Base-by-base conservation (phyloP, 1,140 invertebrate genomes). In the Psix sp. region DNA sequence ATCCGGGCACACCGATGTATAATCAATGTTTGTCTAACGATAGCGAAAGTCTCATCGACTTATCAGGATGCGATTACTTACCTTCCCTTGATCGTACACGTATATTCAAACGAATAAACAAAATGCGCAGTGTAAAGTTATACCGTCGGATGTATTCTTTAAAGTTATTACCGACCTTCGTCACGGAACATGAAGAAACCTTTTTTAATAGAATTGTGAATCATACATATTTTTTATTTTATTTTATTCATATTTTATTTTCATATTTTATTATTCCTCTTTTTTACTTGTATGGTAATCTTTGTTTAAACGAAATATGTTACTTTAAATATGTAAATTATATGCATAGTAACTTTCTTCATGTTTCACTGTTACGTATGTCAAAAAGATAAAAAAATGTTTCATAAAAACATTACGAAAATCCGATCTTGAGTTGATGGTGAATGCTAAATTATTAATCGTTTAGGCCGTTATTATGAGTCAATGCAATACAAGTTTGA, bases 1-100 rank as follows among this genome's bases (percentile, higher is more conserved):
- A 11, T 40, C 80, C 43, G 80, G 77, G 78, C 83, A 84, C 82
- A 84, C 82, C 82, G 81, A 84, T 31, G 52, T 78, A 39, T 85
- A 77, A 84, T 59, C 31, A 46, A 48, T 31, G 43, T 26, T 63
- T 66, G 48, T 57, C 57, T 59, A 63, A 54, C 46, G 15, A 60
- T 48, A 52, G 46, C 33, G 29, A 49, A 65, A 65, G 54, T 60
- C 42, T 57, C 21, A 39, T 74, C 26, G 57, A 43, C 48, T 60
- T 66, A 60, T 67, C 63, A 63, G 38, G 43, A 62, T 67, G 38
- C 49, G 51, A 74, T 66, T 75, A 70, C 65, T 66, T 66, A 66
- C 54, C 24, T 68, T 67, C 21, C 60, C 59, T 51, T 48, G 18
- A 16, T 60, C 43, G 49, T 66, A 62, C 13, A 42, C 20, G 40